Evolutionary conservation across 2,888 invertebrate genomes (phyloP).

Genomic region (Dynastes grantii): DNA sequence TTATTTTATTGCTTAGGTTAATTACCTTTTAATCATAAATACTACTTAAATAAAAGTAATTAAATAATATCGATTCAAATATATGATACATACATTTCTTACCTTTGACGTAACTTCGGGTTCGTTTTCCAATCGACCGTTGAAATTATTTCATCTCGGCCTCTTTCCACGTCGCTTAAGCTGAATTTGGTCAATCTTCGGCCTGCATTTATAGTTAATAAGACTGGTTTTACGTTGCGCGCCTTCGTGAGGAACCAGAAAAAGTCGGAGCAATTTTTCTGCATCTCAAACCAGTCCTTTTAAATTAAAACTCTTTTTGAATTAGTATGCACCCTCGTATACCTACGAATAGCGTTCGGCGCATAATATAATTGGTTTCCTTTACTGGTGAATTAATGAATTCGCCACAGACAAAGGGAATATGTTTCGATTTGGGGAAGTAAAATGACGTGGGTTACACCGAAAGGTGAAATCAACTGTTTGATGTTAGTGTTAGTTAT

Average conservation of each 20-base stretch:
- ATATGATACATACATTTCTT: background rate
- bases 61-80: too few species aligned
- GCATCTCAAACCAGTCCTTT: slow-evolving; percentile 13
- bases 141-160: slow-evolving; percentile 19
- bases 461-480: too few species aligned
- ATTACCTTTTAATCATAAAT: too few species aligned
- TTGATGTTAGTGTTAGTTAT: too few species aligned
- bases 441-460: too few species aligned
- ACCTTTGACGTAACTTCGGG: slow-evolving; percentile 1
- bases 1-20: too few species aligned
- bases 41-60: too few species aligned
- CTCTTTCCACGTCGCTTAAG: slow-evolving; percentile 1
- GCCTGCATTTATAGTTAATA: slow-evolving; percentile 30
- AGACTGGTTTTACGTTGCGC: slow-evolving; percentile 29
- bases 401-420: too few species aligned
- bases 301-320: slow-evolving; percentile 18
- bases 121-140: slow-evolving; percentile 25
- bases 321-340: background rate
- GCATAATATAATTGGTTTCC: too few species aligned
- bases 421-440: too few species aligned
- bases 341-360: background rate
- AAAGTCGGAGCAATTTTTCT: slow-evolving; percentile 22
- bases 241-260: background rate
- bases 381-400: too few species aligned
- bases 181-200: slow-evolving; percentile 23